These are phyloP conservation scores for Holcopasites calliopsidis DNA, from an alignment of 1,140 invertebrate species.

Conservation along the genomic window DNA sequence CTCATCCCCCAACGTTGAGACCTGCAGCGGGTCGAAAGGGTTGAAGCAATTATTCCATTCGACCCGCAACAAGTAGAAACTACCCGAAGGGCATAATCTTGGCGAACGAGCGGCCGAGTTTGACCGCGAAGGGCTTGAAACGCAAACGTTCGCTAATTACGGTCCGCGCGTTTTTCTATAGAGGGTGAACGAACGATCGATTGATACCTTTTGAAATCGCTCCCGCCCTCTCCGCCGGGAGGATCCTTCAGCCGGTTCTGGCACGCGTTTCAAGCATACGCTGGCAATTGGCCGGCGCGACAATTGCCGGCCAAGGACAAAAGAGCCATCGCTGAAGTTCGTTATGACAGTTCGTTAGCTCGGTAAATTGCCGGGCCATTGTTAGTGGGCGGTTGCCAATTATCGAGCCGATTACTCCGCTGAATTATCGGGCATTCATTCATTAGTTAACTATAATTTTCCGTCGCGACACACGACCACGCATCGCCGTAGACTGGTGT, in stretches of 20 bases:
- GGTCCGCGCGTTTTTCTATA: neutral
- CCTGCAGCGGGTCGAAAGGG: neutral
- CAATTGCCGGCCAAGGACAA: slow-evolving; percentile 60
- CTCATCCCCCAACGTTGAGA: too few relatives aligned
- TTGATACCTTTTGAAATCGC: slow-evolving; percentile 50
- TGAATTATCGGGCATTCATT: slow-evolving; percentile 57
- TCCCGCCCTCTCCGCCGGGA: neutral
- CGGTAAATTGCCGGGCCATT: slow-evolving; percentile 57
- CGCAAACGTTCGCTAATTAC: slow-evolving; percentile 34
- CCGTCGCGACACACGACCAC: slow-evolving; percentile 25
- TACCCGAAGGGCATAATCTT: slow-evolving; percentile 5
- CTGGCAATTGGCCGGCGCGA: slow-evolving; percentile 17
- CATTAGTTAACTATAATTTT: slow-evolving; percentile 59
- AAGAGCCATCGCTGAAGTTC: slow-evolving; percentile 51
- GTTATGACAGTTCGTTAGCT: slow-evolving; percentile 65
- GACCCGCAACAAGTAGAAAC: neutral
- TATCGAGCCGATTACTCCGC: slow-evolving; percentile 61
- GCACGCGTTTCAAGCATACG: slow-evolving; percentile 28
- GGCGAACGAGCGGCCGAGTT: too few relatives aligned
- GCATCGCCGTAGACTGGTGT: slow-evolving; percentile 10
- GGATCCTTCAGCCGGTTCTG: slow-evolving; percentile 29
- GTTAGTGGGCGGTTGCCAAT: slow-evolving; percentile 62
- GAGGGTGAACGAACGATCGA: neutral
- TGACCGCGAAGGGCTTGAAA: neutral
- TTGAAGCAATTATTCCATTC: slow-evolving; percentile 9